Percentiles rank a stretch among this genome's conserved stretches.
These are phyloP conservation scores for Chloroceryle inda DNA, from an alignment of 2,797 vertebrate species.

Conservation along the genomic window DNA sequence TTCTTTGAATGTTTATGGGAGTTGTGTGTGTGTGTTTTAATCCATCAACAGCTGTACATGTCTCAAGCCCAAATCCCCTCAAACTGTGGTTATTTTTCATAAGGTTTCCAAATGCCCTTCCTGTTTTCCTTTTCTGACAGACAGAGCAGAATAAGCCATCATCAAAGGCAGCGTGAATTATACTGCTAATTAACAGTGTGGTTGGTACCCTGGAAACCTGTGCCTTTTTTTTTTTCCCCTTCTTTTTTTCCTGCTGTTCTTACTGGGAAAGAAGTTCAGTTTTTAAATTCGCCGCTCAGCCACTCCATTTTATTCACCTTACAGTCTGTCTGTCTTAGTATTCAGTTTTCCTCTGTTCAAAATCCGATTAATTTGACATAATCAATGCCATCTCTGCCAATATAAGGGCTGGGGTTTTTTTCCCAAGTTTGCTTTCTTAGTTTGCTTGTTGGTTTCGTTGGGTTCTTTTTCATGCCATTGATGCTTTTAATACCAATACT, in stretches of 20 bases:
- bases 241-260: not conserved
- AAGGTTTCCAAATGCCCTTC: constrained; percentile 46
- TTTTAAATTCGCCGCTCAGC: constrained; percentile 22
- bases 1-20: constrained; percentile 46
- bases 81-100: constrained; percentile 50
- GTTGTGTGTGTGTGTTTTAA: constrained; percentile 42
- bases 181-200: constrained; percentile 70
- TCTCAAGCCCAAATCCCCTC: constrained; percentile 56
- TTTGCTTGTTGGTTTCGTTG: not conserved
- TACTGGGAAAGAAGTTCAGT: constrained; percentile 22
- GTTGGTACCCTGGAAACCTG: constrained; percentile 42
- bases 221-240: not conserved
- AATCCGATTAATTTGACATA: constrained; percentile 37
- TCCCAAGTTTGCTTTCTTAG: not conserved
- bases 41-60: constrained; percentile 24
- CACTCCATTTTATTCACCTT: constrained; percentile 7
- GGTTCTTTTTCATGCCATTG: not conserved
- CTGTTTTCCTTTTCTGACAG: constrained; percentile 46
- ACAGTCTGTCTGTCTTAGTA: not conserved
- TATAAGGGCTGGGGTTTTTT: not conserved
- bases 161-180: constrained; percentile 59
- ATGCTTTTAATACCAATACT: not conserved
- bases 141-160: constrained; percentile 53
- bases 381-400: not conserved
- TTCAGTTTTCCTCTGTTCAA: constrained; percentile 21